Evolutionary conservation across 35 echinoderm and acorn worm species (phyloP).

Genomic region (Amphiura filiformis): DNA sequence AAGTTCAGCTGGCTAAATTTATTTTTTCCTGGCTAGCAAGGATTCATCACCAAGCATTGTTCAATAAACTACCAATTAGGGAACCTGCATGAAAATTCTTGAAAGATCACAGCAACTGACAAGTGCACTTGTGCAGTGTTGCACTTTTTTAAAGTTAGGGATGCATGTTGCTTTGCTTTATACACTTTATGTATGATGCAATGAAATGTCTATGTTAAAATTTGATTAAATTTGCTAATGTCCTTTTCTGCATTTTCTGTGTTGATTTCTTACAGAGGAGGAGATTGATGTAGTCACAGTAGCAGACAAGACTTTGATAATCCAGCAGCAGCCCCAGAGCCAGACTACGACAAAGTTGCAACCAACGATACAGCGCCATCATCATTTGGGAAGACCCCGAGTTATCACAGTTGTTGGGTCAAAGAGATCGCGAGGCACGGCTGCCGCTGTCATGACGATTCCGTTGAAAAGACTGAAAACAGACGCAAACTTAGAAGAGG

Average conservation of each 20-base stretch:
- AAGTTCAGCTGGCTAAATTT: too few species aligned
- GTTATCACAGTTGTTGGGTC: constrained; percentile 2
- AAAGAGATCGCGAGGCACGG: background rate
- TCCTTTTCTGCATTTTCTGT: constrained; percentile 1
- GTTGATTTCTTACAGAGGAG: constrained; percentile 80
- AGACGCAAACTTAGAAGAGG: constrained; percentile 65
- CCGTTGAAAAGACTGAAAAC: constrained; percentile 47
- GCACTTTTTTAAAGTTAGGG: too few species aligned
- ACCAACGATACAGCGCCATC: constrained; percentile 21
- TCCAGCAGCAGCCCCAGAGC: background rate
- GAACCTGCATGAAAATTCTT: too few species aligned
- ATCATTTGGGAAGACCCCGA: background rate
- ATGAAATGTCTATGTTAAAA: too few species aligned
- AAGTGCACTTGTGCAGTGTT: too few species aligned
- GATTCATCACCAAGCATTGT: too few species aligned
- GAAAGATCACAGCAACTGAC: too few species aligned
- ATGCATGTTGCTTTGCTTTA: too few species aligned
- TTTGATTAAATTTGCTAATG: background rate
- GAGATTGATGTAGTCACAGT: constrained; percentile 96
- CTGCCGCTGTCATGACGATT: constrained; percentile 16
- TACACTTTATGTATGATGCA: too few species aligned
- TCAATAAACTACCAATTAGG: background rate
- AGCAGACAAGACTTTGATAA: constrained; percentile 25
- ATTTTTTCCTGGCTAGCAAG: too few species aligned
- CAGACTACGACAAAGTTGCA: constrained; percentile 26